Conservation (phyloP, 92 coral and sea anemone species). For the Paragorgia papillata region DNA sequence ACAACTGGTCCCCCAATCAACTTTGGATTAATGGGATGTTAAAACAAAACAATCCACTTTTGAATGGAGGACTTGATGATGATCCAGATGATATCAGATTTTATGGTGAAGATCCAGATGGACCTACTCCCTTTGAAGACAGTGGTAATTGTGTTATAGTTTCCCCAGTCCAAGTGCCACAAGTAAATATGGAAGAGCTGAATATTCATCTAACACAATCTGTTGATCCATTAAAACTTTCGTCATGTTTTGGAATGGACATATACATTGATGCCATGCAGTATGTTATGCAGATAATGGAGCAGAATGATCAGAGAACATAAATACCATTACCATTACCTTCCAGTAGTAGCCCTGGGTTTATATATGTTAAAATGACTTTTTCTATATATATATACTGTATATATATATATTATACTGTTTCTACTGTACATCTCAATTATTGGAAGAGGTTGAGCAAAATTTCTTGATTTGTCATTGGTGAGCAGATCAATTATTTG, state of each 20-base stretch:
- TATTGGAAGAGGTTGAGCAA: too few relatives aligned
- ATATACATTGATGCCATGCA: slow-evolving; percentile 46
- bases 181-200: slow-evolving; percentile 43
- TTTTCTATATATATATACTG: too few relatives aligned
- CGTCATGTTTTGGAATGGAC: slow-evolving; percentile 52
- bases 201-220: slow-evolving; percentile 36
- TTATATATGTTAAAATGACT: too few relatives aligned
- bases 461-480: too few relatives aligned
- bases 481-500: too few relatives aligned
- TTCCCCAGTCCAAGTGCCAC: slow-evolving; percentile 53
- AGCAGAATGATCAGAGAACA: not conserved
- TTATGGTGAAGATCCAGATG: slow-evolving; percentile 67
- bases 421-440: too few relatives aligned
- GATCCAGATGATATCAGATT: slow-evolving; percentile 40
- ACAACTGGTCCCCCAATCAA: slow-evolving; percentile 67
- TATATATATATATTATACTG: too few relatives aligned
- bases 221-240: slow-evolving; percentile 45
- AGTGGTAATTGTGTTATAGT: slow-evolving; percentile 61
- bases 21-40: slow-evolving; percentile 71
- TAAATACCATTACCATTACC: too few relatives aligned
- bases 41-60: slow-evolving; percentile 56
- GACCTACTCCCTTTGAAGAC: slow-evolving; percentile 55
- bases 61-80: slow-evolving; percentile 52
- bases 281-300: not conserved
- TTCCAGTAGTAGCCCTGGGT: too few relatives aligned